Evolutionary conservation across 2,113 vertebrate species (phyloP).

Genomic region (Trichomycterus rosablanca): DNA sequence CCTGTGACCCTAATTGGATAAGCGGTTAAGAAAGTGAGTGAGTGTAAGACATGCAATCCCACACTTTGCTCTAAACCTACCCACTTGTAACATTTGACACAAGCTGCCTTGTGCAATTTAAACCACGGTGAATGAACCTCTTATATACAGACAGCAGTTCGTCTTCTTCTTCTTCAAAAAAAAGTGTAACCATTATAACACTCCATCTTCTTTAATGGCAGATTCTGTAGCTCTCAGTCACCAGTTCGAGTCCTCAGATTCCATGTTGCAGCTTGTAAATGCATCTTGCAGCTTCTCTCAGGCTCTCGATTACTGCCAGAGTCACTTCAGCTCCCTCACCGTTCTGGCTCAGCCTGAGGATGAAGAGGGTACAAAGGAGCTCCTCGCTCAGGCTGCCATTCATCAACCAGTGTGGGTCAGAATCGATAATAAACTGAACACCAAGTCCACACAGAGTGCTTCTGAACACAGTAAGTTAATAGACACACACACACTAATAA

Average conservation of each 20-base stretch:
- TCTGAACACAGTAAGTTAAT: constrained; percentile 57
- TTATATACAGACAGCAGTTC: too few relatives aligned
- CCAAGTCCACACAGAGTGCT: constrained; percentile 22
- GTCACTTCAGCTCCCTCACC: constrained; percentile 68
- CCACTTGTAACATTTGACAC: too few relatives aligned
- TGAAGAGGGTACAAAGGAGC: constrained; percentile 30
- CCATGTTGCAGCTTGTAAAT: constrained; percentile 67
- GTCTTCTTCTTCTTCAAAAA: too few relatives aligned
- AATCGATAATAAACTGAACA: too few relatives aligned
- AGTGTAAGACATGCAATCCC: too few relatives aligned
- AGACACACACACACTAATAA: neutral
- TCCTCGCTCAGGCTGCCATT: constrained; percentile 54
- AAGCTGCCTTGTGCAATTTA: too few relatives aligned
- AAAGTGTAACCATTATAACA: too few relatives aligned
- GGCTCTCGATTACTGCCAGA: constrained; percentile 71
- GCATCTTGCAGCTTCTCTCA: constrained; percentile 66
- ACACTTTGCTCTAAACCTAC: too few relatives aligned
- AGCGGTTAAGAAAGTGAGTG: too few relatives aligned
- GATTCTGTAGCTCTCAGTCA: constrained; percentile 16
- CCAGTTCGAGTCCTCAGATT: constrained; percentile 52
- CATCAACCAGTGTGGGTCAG: constrained; percentile 67
- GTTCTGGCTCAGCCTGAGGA: constrained; percentile 37
- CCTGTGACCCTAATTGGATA: too few relatives aligned
- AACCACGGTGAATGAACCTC: too few relatives aligned
- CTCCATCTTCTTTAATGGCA: neutral